Conservation (phyloP, 2,888 invertebrate species). For the Mesochorus sp. region DNA sequence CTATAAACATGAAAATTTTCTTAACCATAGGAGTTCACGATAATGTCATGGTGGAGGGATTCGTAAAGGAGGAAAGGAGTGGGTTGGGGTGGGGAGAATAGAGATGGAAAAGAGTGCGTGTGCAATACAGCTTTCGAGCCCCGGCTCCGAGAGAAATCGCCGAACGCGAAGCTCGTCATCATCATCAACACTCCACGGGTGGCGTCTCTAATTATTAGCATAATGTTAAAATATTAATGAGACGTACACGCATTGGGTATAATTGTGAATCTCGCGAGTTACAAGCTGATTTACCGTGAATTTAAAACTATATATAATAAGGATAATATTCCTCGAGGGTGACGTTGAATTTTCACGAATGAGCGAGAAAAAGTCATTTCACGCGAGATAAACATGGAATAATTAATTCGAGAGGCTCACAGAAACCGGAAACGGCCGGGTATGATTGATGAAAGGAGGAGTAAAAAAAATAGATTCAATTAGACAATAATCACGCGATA, state of each 20-base stretch:
- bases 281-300: slow-evolving; percentile 55
- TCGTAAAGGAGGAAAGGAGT: slow-evolving; percentile 15
- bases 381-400: slow-evolving; percentile 13
- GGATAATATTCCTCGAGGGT: neutral
- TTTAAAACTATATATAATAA: slow-evolving; percentile 21
- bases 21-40: slow-evolving; percentile 36
- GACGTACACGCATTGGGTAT: slow-evolving; percentile 57
- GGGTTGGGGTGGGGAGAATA: slow-evolving; percentile 6
- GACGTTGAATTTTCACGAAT: slow-evolving; percentile 39
- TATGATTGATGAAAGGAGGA: slow-evolving; percentile 7
- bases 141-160: neutral
- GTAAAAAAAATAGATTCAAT: slow-evolving; percentile 7
- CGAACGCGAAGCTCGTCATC: slow-evolving; percentile 21
- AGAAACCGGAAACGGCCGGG: slow-evolving; percentile 30
- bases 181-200: slow-evolving; percentile 56
- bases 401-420: slow-evolving; percentile 13
- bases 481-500: slow-evolving; percentile 1
- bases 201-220: slow-evolving; percentile 63
- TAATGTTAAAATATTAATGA: slow-evolving; percentile 67
- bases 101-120: slow-evolving; percentile 26
- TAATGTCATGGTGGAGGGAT: slow-evolving; percentile 46
- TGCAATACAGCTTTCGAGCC: slow-evolving; percentile 47
- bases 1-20: slow-evolving; percentile 32
- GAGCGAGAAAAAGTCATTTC: slow-evolving; percentile 50
- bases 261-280: slow-evolving; percentile 65